Base-by-base conservation (phyloP, 2,888 invertebrate genomes). In the Nematopogon swammerdamellus region DNA sequence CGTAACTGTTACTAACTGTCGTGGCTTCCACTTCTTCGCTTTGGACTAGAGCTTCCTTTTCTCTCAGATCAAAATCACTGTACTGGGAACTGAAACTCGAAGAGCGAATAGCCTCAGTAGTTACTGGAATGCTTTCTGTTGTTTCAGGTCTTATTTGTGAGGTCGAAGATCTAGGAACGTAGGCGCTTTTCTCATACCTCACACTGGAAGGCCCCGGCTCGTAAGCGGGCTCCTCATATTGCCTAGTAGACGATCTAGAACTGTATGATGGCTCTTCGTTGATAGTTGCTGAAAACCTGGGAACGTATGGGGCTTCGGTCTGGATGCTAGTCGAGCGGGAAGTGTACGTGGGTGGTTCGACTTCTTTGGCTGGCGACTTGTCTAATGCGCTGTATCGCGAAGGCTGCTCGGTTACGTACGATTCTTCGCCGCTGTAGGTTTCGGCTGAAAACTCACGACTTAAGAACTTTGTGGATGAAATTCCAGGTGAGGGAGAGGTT, bases 401-500 rank as follows among this genome's bases (percentile, higher is more conserved):
- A 1, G 61, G 59, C 57, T 65, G 70, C 54, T 77, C 75, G 52
- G 75, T 67, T 20, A 72, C 72, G 51, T 76, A 74, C 18, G 79
- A 75, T 52, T 76, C 74, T 59, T 72, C 77, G 1, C 72, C 73
- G 45, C 77, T 77, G 29, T 65, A 64, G 19, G 59, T 55, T 50
- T 64, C 67, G 20, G 64, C 67, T 14, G 57, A 57, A 29, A 58
- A 54, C 43, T 71, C 68, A 45, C 60, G 51, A 18, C 58, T 54
- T 54, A 36, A 36, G 3, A 36, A 36, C 11, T 60, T 68, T 1
- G 64, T 64, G 3, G 63, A 62, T 19, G 63, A 57, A 42, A 62
- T 53, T 59, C 61, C 70, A 16, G 58, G 53, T 2, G 63, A 60
- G 3, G 77, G 70, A 60, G 76, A 76, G 11, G 79, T 79, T 17